phyloP scores from a whole-genome alignment of 2,888 invertebrate genomes.

The Sisyra nigra region DNA sequence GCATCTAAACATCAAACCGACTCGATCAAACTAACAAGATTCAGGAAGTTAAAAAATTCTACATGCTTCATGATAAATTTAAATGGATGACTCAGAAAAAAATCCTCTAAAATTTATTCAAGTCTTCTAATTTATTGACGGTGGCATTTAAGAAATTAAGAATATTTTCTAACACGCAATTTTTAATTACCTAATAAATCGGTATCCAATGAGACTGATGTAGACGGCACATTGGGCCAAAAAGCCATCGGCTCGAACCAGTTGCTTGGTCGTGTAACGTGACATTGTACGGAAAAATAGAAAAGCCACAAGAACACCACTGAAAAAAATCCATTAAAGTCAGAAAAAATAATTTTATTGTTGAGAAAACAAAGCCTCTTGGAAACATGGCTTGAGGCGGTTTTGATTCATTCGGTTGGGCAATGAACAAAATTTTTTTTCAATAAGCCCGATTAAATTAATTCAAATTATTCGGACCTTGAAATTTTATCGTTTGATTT shows the following conservation, averaged over 20 bases:
- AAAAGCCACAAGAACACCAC: constrained; percentile 42
- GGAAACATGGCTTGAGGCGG: no score
- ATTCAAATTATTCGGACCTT: background rate
- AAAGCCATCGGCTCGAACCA: constrained; percentile 28
- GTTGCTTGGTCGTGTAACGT: constrained; percentile 30
- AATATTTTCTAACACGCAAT: constrained; percentile 7
- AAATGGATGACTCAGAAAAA: no score
- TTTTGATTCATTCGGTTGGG: no score
- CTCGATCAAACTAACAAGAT: no score
- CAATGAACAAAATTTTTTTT: no score
- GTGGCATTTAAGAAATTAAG: no score
- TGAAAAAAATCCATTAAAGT: constrained; percentile 21
- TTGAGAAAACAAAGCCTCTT: background rate
- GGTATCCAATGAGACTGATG: constrained; percentile 32
- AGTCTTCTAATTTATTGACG: no score
- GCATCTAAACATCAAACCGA: no score
- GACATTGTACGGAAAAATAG: constrained; percentile 40
- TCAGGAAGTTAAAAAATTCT: no score
- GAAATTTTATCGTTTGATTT: background rate
- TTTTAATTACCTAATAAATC: constrained; percentile 35
- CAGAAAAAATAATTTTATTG: background rate
- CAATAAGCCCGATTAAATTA: no score
- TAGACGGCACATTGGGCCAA: constrained; percentile 34
- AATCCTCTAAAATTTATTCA: no score
- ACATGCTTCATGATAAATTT: no score